Percentiles rank a stretch among this genome's conserved stretches.
Conservation (phyloP, 53 echinoderm and acorn worm genomes). For the Actinopyga echinites region DNA sequence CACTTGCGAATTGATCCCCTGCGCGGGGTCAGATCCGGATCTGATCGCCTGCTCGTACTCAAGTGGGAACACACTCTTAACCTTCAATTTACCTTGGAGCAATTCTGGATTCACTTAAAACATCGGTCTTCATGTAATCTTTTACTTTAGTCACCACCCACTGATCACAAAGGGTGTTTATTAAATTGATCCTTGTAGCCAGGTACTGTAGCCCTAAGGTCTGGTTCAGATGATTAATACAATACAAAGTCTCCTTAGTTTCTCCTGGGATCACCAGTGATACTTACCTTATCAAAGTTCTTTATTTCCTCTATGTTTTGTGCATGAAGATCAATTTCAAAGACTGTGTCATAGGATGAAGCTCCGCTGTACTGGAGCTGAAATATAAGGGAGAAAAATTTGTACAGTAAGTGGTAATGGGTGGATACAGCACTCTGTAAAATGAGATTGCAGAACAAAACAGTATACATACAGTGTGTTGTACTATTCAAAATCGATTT, state of each 20-base stretch:
- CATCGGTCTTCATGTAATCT: too few species aligned
- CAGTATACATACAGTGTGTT: not conserved
- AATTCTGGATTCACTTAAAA: too few species aligned
- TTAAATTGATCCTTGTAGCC: too few species aligned
- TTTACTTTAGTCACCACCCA: too few species aligned
- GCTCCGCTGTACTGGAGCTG: not conserved
- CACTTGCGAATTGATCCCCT: too few species aligned
- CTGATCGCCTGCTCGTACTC: too few species aligned
- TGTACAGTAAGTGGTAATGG: not conserved
- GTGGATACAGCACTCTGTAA: not conserved
- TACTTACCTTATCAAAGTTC: slow-evolving; percentile 64
- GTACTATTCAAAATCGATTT: not conserved
- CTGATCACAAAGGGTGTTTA: too few species aligned
- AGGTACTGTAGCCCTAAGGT: too few species aligned
- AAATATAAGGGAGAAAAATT: not conserved
- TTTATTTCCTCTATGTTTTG: slow-evolving; percentile 50
- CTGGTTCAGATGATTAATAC: too few species aligned
- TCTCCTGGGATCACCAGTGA: not conserved
- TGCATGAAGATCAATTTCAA: slow-evolving; percentile 66
- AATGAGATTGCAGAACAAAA: not conserved
- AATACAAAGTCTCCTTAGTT: not conserved
- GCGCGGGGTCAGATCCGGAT: too few species aligned
- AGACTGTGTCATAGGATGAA: slow-evolving; percentile 44
- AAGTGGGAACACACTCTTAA: too few species aligned
- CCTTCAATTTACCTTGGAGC: too few species aligned